A percentile compares a stretch with the other conserved stretches of the same genome.
phyloP scores from a whole-genome alignment of 2,113 vertebrate species.

The Poeciliopsis turrubarensis region DNA sequence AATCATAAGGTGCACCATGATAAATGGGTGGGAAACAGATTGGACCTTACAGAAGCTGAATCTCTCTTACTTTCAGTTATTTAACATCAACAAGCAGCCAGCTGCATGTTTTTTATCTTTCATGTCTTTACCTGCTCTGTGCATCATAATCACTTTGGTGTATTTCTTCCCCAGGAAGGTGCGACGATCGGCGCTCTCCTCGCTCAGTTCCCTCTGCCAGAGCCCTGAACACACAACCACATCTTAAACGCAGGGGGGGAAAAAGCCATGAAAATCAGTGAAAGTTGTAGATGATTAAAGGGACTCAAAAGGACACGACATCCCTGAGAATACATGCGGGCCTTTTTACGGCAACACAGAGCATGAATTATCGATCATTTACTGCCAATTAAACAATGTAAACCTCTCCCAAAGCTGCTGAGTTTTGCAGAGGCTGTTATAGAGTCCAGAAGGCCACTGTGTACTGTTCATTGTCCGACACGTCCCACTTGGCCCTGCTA shows the following conservation, averaged over 20 bases:
- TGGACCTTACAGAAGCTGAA: constrained; percentile 51
- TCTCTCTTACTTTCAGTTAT: constrained; percentile 37
- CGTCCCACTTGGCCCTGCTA: constrained; percentile 39
- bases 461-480: constrained; percentile 31
- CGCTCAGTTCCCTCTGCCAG: constrained; percentile 69
- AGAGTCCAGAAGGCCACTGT: constrained; percentile 35
- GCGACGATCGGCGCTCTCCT: constrained; percentile 49
- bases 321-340: constrained; percentile 16
- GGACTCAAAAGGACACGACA: neutral
- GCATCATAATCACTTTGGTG: constrained; percentile 77
- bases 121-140: constrained; percentile 65
- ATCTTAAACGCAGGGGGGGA: constrained; percentile 12
- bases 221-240: constrained; percentile 56
- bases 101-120: neutral
- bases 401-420: constrained; percentile 13
- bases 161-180: constrained; percentile 73
- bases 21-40: constrained; percentile 45
- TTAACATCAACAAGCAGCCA: constrained; percentile 23
- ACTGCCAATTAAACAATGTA: constrained; percentile 19
- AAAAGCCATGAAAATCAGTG: neutral
- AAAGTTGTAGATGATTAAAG: constrained; percentile 2
- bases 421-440: constrained; percentile 16
- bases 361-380: constrained; percentile 27
- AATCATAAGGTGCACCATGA: constrained; percentile 51
- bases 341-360: neutral